Conservation (phyloP, 2,797 vertebrate genomes). For the Pangasius larnaudii region DNA sequence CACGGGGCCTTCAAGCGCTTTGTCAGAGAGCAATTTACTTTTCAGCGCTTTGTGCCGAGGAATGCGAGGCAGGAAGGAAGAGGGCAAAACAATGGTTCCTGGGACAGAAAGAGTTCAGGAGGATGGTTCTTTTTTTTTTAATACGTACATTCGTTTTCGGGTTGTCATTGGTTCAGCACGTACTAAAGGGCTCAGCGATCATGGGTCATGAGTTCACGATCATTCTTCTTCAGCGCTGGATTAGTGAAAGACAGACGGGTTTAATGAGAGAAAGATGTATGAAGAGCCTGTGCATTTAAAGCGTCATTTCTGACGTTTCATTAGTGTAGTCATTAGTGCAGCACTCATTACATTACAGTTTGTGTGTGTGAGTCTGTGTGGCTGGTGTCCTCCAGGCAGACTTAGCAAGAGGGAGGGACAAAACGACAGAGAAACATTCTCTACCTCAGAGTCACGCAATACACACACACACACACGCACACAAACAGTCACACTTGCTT, state of each 20-base stretch:
- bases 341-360: slow-evolving; percentile 26
- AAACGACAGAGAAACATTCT: slow-evolving; percentile 68
- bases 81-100: slow-evolving; percentile 79
- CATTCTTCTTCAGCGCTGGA: background rate
- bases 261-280: slow-evolving; percentile 24
- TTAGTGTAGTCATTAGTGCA: slow-evolving; percentile 38
- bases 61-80: slow-evolving; percentile 80
- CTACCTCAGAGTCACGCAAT: slow-evolving; percentile 73
- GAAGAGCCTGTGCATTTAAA: background rate
- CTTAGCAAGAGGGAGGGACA: slow-evolving; percentile 64
- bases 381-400: slow-evolving; percentile 66
- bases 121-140: slow-evolving; percentile 24
- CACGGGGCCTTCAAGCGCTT: slow-evolving; percentile 70
- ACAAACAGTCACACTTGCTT: slow-evolving; percentile 34
- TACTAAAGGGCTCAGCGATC: slow-evolving; percentile 9
- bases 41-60: slow-evolving; percentile 77
- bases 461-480: slow-evolving; percentile 60
- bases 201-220: slow-evolving; percentile 1
- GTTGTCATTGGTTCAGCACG: slow-evolving; percentile 9
- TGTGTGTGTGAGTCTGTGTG: slow-evolving; percentile 22
- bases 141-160: background rate
- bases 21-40: slow-evolving; percentile 79
- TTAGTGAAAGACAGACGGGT: background rate
- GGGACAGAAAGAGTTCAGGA: slow-evolving; percentile 62
- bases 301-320: background rate